A percentile compares a stretch with the other conserved stretches of the same genome.
These are phyloP conservation scores for Cordilura impudica DNA, from an alignment of 2,888 invertebrate species.

Conservation along the genomic window DNA sequence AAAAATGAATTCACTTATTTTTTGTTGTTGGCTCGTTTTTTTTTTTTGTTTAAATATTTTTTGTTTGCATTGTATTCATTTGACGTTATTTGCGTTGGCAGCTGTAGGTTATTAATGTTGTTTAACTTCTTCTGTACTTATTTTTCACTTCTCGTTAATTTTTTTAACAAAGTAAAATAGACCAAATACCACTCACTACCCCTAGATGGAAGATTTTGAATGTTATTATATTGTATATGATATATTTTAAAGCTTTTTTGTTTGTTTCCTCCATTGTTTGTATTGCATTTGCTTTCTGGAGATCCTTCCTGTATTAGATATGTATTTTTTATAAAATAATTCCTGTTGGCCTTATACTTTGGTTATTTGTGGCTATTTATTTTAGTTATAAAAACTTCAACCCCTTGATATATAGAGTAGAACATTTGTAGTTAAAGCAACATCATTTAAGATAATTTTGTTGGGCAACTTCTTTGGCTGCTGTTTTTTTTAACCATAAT, in stretches of 20 bases:
- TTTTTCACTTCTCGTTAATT: not conserved
- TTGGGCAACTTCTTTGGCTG: not conserved
- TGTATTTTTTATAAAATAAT: slow-evolving; percentile 10
- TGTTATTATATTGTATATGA: not conserved
- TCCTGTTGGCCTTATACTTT: slow-evolving; percentile 3
- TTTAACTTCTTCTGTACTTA: slow-evolving; percentile 3
- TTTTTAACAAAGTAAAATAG: not conserved
- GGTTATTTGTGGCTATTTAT: slow-evolving; percentile 9
- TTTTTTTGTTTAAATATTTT: not conserved
- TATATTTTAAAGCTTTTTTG: not conserved
- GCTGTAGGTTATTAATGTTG: slow-evolving; percentile 45
- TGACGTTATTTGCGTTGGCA: slow-evolving; percentile 17
- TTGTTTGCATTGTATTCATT: not conserved
- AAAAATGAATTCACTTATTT: slow-evolving; percentile 3
- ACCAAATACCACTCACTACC: too few species aligned
- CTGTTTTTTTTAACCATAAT: not conserved
- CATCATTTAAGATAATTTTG: not conserved
- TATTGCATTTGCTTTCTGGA: not conserved
- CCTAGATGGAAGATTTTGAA: too few species aligned
- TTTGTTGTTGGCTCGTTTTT: too few species aligned
- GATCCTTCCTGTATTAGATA: slow-evolving; percentile 10
- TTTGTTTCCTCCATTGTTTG: not conserved
- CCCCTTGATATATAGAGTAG: not conserved
- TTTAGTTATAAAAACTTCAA: slow-evolving; percentile 3
- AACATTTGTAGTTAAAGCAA: slow-evolving; percentile 4